Evolutionary conservation across 2,797 vertebrate species (phyloP).

Genomic region (Macroramphosus scolopax): DNA sequence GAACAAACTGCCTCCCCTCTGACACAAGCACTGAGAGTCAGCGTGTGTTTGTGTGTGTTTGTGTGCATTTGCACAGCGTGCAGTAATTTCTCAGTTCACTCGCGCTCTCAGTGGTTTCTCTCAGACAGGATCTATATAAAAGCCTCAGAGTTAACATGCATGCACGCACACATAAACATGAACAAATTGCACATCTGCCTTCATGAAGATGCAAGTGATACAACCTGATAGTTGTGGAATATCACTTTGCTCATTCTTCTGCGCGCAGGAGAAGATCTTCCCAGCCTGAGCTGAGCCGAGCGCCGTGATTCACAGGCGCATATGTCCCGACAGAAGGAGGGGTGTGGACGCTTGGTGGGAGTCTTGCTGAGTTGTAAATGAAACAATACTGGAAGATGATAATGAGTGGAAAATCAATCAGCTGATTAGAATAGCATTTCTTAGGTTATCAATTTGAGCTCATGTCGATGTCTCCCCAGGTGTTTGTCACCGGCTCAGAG

Average conservation of each 20-base stretch:
- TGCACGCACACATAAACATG: constrained; percentile 11
- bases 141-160: constrained; percentile 38
- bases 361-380: constrained; percentile 75
- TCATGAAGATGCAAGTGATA: constrained; percentile 12
- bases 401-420: constrained; percentile 65
- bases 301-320: constrained; percentile 54
- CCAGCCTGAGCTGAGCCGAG: constrained; percentile 25
- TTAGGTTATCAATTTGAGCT: constrained; percentile 54
- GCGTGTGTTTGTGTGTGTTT: constrained; percentile 29
- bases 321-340: constrained; percentile 67
- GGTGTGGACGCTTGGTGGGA: constrained; percentile 51
- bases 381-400: constrained; percentile 67
- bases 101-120: constrained; percentile 28
- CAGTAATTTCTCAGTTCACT: constrained; percentile 48
- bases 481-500: constrained; percentile 30
- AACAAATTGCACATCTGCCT: constrained; percentile 28
- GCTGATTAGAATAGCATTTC: constrained; percentile 63
- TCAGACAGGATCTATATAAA: too few relatives aligned
- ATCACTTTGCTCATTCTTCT: constrained; percentile 24
- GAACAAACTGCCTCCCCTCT: constrained; percentile 74
- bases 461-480: constrained; percentile 7
- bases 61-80: constrained; percentile 29
- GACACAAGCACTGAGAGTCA: constrained; percentile 50
- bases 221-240: constrained; percentile 27
- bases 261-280: constrained; percentile 26